A percentile compares a stretch with the other conserved stretches of the same genome.
These are phyloP conservation scores for Limnephilus auricula DNA, from an alignment of 2,888 invertebrate species.

Conservation along the genomic window DNA sequence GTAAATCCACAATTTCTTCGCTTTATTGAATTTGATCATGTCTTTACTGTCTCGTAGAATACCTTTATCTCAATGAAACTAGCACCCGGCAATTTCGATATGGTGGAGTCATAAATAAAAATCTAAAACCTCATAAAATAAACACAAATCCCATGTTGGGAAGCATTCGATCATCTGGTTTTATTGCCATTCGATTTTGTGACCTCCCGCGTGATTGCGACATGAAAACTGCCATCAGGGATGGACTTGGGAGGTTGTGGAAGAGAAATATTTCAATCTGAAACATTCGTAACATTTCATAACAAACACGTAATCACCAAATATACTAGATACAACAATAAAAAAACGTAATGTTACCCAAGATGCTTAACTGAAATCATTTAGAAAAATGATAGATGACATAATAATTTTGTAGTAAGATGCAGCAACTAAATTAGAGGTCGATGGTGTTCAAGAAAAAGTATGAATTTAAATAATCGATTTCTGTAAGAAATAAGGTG, in stretches of 20 bases:
- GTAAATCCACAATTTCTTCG: neutral
- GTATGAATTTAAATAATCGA: no score
- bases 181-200: conserved; percentile 39
- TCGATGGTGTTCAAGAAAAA: no score
- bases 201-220: conserved; percentile 29
- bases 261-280: neutral
- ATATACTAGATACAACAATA: no score
- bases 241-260: neutral
- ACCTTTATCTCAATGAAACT: conserved; percentile 2
- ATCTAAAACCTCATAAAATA: conserved; percentile 42
- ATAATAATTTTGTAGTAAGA: no score
- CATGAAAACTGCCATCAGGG: neutral
- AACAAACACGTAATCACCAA: no score
- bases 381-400: no score
- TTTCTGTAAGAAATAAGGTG: no score
- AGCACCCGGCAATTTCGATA: neutral
- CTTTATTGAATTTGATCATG: neutral
- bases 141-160: conserved; percentile 29
- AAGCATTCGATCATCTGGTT: conserved; percentile 13
- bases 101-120: conserved; percentile 33
- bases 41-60: neutral
- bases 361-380: no score
- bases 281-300: no score
- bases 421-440: no score
- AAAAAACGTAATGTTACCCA: no score